Evolutionary conservation across 2,888 invertebrate genomes (phyloP), one percentile per base, ranked within the genome.

Genomic region (Leucania comma): DNA sequence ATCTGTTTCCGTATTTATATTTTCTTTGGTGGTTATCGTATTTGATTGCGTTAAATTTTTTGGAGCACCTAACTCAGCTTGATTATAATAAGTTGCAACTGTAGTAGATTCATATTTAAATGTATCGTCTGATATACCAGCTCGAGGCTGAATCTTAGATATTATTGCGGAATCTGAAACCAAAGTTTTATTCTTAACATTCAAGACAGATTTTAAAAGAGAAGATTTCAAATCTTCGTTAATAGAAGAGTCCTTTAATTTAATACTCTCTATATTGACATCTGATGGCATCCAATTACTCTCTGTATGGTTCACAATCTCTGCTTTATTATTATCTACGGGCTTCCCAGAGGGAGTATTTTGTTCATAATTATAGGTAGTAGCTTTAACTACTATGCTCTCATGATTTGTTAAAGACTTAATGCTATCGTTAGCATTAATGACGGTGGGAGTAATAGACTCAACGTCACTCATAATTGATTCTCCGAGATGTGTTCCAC

Each of bases 251-350:
- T 60, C 42, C 12, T 72, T 72, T 29, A 66, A 50, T 32, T 60
- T 60, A 46, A 59, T 14, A n/a, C 1, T 35, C 6, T 68, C 65
- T 58, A 70, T 62, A 51, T 74, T 65, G 10, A 56, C 12, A n/a
- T 64, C 56, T 22, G 53, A 50, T 54, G 24, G 29, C 12, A 56
- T 54, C 65, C 20, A 24, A 65, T 60, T 22, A 35, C 32, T 68
- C 12, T 65, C 58, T n/a, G 53, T 56, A 14, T 67, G n/a, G 10
- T 81, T 68, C 10, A 78, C 10, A 29, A 53, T 46, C 48, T 81
- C 65, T 54, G 32, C 61, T 32, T 48, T 60, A 57, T 26, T 65
- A 29, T 42, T 24, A 53, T 75, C 22, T 5, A 50, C 29, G 32
- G 53, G 29, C 56, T 32, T 22, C 1, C 38, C 20, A 17, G 3